Conservation (phyloP, 53 echinoderm and acorn worm species). For the Echinarachnius parma region DNA sequence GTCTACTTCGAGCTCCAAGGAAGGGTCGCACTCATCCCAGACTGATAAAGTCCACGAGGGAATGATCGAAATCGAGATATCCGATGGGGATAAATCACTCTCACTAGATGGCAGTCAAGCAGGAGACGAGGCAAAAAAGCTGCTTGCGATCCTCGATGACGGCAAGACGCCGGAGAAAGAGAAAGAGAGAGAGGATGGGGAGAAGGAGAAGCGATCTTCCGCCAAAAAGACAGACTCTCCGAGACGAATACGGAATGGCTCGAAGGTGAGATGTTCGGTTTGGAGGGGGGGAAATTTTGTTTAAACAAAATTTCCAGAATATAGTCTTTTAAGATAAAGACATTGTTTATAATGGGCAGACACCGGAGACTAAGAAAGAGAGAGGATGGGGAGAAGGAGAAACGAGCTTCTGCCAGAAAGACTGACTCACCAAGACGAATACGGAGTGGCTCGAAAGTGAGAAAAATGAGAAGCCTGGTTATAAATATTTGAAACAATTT, state of each 20-base stretch:
- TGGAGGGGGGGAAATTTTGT: no score
- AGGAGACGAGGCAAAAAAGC: slow-evolving; percentile 57
- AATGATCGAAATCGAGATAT: slow-evolving; percentile 72
- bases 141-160: slow-evolving; percentile 63
- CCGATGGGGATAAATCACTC: slow-evolving; percentile 41
- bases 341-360: slow-evolving; percentile 44
- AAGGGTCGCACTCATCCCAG: slow-evolving; percentile 48
- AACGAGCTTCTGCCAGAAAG: not conserved
- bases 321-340: no score
- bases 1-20: slow-evolving; percentile 48
- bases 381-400: slow-evolving; percentile 11
- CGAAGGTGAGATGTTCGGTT: slow-evolving; percentile 64
- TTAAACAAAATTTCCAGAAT: no score
- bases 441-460: slow-evolving; percentile 34
- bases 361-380: slow-evolving; percentile 18
- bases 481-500: no score
- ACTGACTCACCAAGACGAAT: slow-evolving; percentile 1
- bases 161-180: slow-evolving; percentile 29
- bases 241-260: not conserved
- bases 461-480: no score
- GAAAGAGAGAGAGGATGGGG: slow-evolving; percentile 6
- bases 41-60: slow-evolving; percentile 60
- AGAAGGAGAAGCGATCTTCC: slow-evolving; percentile 10
- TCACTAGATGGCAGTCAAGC: slow-evolving; percentile 22
- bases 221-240: slow-evolving; percentile 5